Evolutionary conservation across 2,113 vertebrate genomes (phyloP).

Genomic region (Serilophus lunatus): DNA sequence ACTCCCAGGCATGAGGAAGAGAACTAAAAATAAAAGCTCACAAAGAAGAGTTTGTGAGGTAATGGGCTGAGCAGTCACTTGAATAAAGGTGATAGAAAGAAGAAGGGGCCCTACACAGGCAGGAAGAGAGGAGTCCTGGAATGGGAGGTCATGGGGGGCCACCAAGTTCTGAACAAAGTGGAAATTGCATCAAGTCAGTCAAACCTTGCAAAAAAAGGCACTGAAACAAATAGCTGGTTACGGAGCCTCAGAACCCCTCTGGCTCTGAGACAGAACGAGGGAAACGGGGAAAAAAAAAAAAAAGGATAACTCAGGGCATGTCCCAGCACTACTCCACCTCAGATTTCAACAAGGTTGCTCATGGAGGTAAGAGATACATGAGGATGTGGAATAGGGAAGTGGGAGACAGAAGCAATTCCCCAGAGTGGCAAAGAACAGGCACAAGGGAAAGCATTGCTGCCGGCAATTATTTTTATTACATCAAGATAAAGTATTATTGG

Average conservation of each 20-base stretch:
- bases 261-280: neutral
- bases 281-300: neutral
- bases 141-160: neutral
- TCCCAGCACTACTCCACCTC: neutral
- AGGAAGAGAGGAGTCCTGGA: neutral
- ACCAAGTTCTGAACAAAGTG: neutral
- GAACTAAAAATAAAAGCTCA: conserved; percentile 15
- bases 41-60: neutral
- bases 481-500: conserved; percentile 21
- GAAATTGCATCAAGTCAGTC: neutral
- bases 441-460: neutral
- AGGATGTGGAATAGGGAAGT: neutral
- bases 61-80: neutral
- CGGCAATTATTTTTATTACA: conserved; percentile 4
- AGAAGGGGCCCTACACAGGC: neutral
- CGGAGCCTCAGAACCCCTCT: neutral
- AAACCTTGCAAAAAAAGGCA: neutral
- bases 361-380: neutral
- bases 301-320: neutral
- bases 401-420: neutral
- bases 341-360: neutral
- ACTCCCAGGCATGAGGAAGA: neutral
- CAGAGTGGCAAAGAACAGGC: neutral
- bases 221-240: neutral
- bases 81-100: neutral